Base-by-base conservation (phyloP, 1,140 invertebrate species). In the Hydropsyche tenuis region DNA sequence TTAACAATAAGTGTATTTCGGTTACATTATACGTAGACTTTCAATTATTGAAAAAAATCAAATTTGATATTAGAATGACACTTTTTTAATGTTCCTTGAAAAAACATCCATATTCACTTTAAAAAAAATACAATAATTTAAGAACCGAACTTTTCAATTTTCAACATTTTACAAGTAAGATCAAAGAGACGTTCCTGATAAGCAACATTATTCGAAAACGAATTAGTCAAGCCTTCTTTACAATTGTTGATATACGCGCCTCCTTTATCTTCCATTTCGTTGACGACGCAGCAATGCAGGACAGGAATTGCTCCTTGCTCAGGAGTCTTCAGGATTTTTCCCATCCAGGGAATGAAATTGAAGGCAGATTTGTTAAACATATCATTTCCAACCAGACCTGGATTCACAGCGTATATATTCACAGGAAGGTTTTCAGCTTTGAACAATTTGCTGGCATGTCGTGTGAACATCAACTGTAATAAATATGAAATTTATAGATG, bases 351-450 rank as follows among this genome's bases (percentile, higher is more conserved):
- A 11, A 88, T 81, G 9, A 85, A 76, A 69, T 86, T 88, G 56
- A 87, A 81, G 70, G 82, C 83, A 0, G 87, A 88, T n/a, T 89
- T 83, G 64, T 91, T 83, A 82, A 96, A 96, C 53, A 97, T 82
- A 75, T 93, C 91, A 1, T 95, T 95, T 80, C 92, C 88, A 1
- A 96, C 92, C 48, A 97, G 86, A n/a, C 96, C 96, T 3, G 96
- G 96, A 86, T 97, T 95, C 11, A 96, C 89, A 0, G 91, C 87
- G 80, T 91, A 91, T 0, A 89, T 85, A 80, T 90, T 88, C 0
- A 97, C 88, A 43, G 83, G 81, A 1, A 85, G 78, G 3, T 87
- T 82, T 69, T 88, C 82, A 20, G 87, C 81, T 79, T 85, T 81
- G n/a, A 94, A 79, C 1, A 89, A 73, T 11, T 84, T 82, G 75